Base-by-base conservation (phyloP, 2,888 invertebrate genomes). In the Leptinotarsa juncta region DNA sequence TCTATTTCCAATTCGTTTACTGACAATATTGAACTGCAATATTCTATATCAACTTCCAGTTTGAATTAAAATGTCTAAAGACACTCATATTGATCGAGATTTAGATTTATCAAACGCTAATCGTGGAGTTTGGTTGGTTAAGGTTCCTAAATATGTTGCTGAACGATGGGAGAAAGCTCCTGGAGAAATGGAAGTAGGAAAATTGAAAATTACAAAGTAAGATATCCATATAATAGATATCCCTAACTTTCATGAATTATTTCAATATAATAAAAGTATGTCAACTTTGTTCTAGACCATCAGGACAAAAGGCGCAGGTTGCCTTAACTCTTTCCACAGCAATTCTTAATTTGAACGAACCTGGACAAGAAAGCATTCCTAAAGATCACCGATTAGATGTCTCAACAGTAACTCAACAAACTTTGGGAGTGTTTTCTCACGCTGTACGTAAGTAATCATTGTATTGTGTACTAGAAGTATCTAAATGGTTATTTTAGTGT, bases 51-150 rank as follows among this genome's bases (percentile, higher is more conserved):
- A 15, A 15, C 20, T 23, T 14, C 23, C 1, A 20, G 4, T 23
- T 23, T 2, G 3, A 57, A 5, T 57, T 3, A 83, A 80, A 74
- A 85, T 85, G 85, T 84, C 85, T 12, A 84, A 83, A 81, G 84
- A 85, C 62, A 80, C 90, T 70, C 93, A 94, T 80, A 90, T 92
- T 68, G 95, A 95, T 84, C 91, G 93, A 79, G 95, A 95, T 87
- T 90, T 98, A 78, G 97, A 98, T 89, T 90, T 97, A 70, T 94
- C 95, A 20, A 96, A 97, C 87, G 94, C 96, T 20, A 94, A 94
- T 20, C 91, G 97, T 83, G 97, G 97, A 75, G 96, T 98, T 15
- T 98, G 98, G 98, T 91, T 98, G 10, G 98, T 98, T 0, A 98
- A 98, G 89, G 94, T 95, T 14, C 98, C 98, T 1, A 98, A 98